A percentile compares a stretch with the other conserved stretches of the same genome.
phyloP scores from a whole-genome alignment of 1,140 invertebrate genomes.

The Aradophagus sp. region DNA sequence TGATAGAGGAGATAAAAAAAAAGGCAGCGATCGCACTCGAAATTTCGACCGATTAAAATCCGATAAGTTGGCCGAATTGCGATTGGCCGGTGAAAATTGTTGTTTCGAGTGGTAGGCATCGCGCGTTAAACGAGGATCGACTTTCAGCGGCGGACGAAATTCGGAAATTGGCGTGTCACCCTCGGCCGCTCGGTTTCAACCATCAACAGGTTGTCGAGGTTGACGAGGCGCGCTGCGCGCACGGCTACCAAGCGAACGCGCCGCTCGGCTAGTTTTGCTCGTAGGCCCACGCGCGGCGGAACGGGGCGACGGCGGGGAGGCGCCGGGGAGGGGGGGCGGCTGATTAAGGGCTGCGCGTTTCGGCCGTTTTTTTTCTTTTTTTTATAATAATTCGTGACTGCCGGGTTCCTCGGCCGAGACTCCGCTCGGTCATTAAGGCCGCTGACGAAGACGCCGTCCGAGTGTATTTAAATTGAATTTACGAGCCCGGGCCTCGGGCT shows the following conservation, averaged over 20 bases:
- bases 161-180: constrained; percentile 53
- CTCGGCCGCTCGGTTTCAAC: constrained; percentile 59
- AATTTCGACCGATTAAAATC: constrained; percentile 46
- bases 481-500: constrained; percentile 62
- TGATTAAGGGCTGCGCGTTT: constrained; percentile 49
- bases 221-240: constrained; percentile 40
- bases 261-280: too few relatives aligned
- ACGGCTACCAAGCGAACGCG: too few relatives aligned
- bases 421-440: constrained; percentile 70
- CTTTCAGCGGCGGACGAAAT: constrained; percentile 45
- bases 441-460: constrained; percentile 55
- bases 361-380: too few relatives aligned
- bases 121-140: constrained; percentile 46
- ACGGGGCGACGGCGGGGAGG: too few relatives aligned
- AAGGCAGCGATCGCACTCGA: constrained; percentile 29
- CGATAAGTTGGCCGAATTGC: constrained; percentile 48
- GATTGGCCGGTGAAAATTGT: constrained; percentile 44
- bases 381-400: too few relatives aligned
- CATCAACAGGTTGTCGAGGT: constrained; percentile 66
- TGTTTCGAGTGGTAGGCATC: constrained; percentile 41
- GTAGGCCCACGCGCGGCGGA: constrained; percentile 3
- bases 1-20: too few relatives aligned
- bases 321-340: constrained; percentile 8
- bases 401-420: constrained; percentile 39
- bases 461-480: constrained; percentile 74